These are phyloP conservation scores for Chymomyza amoena DNA, from an alignment of 2,888 invertebrate species.

Conservation along the genomic window DNA sequence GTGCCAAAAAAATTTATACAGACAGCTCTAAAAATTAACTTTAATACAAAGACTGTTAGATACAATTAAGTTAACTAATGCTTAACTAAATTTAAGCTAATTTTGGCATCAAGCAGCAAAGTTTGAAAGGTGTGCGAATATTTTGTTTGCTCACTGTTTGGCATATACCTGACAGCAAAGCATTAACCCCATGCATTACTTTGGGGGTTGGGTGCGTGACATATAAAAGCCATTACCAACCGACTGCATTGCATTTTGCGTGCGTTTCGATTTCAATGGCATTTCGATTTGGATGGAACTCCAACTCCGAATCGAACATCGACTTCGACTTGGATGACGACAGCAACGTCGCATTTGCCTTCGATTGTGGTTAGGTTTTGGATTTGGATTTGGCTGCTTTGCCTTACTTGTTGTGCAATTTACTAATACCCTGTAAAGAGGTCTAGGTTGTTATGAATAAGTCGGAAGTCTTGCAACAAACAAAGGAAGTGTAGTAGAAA, in stretches of 20 bases:
- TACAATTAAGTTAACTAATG: no score
- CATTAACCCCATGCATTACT: constrained; percentile 39
- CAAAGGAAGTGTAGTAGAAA: no score
- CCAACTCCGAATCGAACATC: background rate
- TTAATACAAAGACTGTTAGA: no score
- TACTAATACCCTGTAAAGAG: background rate
- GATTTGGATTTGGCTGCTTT: background rate
- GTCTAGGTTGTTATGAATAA: background rate
- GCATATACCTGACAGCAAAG: constrained; percentile 57
- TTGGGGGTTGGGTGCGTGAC: constrained; percentile 5
- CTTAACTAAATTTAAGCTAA: no score
- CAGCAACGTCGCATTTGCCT: background rate
- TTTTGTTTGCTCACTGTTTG: no score
- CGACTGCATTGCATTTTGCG: constrained; percentile 54
- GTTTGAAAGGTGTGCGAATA: no score
- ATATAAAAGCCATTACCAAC: constrained; percentile 45
- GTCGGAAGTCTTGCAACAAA: no score
- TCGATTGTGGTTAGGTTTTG: background rate
- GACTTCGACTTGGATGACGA: background rate
- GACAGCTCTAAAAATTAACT: no score
- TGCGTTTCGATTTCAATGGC: constrained; percentile 43
- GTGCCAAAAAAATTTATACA: no score
- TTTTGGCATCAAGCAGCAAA: no score
- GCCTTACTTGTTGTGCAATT: background rate
- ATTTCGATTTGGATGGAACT: background rate